Base-by-base conservation (phyloP, 1,140 invertebrate species). In the Cryptotermes secundus region DNA sequence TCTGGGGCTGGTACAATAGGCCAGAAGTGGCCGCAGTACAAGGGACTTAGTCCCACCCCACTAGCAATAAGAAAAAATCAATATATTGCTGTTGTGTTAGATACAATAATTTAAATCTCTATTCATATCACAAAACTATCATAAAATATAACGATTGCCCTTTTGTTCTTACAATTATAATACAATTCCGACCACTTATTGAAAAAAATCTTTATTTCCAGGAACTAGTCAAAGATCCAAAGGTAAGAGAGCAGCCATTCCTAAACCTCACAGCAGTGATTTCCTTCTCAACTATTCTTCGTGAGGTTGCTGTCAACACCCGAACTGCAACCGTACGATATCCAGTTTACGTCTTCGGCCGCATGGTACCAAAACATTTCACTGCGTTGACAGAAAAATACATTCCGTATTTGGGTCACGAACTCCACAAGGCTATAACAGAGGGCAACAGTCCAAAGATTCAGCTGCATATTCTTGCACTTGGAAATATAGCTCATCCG, bases 401-500 rank as follows among this genome's bases (percentile, higher is more conserved):
- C 83, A 90, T 95, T 24, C 92, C 93, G 1, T 91, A 92, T 85
- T 87, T 95, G 10, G 87, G 87, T 1, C 83, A 91, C 65, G 86
- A 92, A 85, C 86, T 96, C 35, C 87, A 91, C 53, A 79, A 91
- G 72, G 91, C 93, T 26, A 88, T 94, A 19, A 81, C 90, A 31
- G 72, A 90, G 7, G 87, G 87, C 7, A 90, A 95, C 84, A 91
- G 89, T 85, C 87, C 88, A 34, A 92, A 92, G 88, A 91, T 93
- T 38, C 92, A 93, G 85, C 89, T 92, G 0, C 92, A 91, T 88
- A 93, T 93, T 59, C 88, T 90, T 42, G 94, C 94, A 81, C 89
- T 95, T 82, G 94, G 94, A 72, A 92, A 92, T 84, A 88, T 93
- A 4, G 93, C 88, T 42, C 92, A 95, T 87, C 91, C 91, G 7